phyloP scores from a whole-genome alignment of 2,888 invertebrate species.

The Globia sparganii region DNA sequence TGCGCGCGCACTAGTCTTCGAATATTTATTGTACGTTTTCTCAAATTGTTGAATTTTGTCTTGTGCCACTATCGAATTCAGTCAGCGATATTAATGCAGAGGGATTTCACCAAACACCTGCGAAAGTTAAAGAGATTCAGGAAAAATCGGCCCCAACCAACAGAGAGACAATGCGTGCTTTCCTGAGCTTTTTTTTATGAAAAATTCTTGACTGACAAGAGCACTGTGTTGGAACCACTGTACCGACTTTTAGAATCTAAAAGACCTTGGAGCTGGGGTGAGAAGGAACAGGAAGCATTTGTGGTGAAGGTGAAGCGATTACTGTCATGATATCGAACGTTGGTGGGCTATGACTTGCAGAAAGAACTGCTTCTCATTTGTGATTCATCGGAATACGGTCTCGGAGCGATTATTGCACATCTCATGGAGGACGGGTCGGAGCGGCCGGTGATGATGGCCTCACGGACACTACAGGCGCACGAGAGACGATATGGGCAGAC shows the following conservation, averaged over 20 bases:
- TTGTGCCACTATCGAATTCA: too few relatives aligned
- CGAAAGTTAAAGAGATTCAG: neutral
- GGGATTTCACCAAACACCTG: neutral
- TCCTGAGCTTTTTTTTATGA: neutral
- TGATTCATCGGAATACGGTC: neutral
- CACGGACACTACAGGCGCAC: neutral
- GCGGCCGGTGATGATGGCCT: neutral
- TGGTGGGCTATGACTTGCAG: neutral
- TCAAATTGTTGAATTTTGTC: too few relatives aligned
- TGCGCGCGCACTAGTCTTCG: too few relatives aligned
- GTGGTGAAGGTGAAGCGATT: too few relatives aligned
- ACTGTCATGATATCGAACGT: neutral
- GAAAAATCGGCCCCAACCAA: neutral
- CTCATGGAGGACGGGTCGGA: neutral
- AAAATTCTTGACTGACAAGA: neutral
- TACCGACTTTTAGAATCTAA: too few relatives aligned
- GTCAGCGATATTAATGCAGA: too few relatives aligned
- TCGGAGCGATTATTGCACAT: neutral
- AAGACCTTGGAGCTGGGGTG: too few relatives aligned
- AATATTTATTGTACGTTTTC: too few relatives aligned
- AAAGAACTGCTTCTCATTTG: neutral
- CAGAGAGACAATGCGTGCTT: neutral
- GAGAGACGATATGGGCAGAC: neutral
- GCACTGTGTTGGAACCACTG: too few relatives aligned
- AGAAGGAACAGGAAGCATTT: too few relatives aligned